Evolutionary conservation across 2,888 invertebrate genomes (phyloP).

Genomic region (Helicoverpa assulta): DNA sequence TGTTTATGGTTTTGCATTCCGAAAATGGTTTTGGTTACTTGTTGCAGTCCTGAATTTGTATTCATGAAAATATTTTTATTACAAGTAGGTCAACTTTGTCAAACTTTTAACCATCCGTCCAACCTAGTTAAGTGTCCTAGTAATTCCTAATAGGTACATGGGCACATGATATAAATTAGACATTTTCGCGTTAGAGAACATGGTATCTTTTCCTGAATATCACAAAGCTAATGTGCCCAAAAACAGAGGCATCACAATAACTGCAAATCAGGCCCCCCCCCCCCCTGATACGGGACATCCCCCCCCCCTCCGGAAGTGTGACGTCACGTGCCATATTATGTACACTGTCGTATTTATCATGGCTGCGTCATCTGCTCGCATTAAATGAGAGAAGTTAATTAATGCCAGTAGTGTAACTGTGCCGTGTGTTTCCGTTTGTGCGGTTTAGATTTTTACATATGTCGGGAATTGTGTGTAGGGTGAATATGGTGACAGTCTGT

Average conservation of each 20-base stretch:
- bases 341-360: constrained; percentile 40
- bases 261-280: not conserved
- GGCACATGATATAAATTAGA: not conserved
- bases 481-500: too few relatives aligned
- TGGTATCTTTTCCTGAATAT: not conserved
- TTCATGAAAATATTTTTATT: not conserved
- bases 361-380: constrained; percentile 56
- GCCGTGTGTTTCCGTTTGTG: constrained; percentile 60
- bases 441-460: constrained; percentile 23
- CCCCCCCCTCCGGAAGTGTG: constrained; percentile 40
- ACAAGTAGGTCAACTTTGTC: too few relatives aligned
- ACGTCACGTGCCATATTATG: constrained; percentile 26
- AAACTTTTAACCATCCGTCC: too few relatives aligned
- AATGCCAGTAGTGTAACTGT: constrained; percentile 72
- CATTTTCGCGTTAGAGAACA: not conserved
- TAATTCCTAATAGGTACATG: not conserved
- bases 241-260: constrained; percentile 1
- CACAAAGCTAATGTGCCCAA: not conserved
- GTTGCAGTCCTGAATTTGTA: not conserved
- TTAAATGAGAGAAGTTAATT: constrained; percentile 70
- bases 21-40: not conserved
- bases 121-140: too few relatives aligned
- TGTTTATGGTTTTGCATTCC: constrained; percentile 1
- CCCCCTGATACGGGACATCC: constrained; percentile 3
- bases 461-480: too few relatives aligned